These are phyloP conservation scores for Nasua narica DNA, from an alignment of 2,797 vertebrate genomes.

Conservation along the genomic window DNA sequence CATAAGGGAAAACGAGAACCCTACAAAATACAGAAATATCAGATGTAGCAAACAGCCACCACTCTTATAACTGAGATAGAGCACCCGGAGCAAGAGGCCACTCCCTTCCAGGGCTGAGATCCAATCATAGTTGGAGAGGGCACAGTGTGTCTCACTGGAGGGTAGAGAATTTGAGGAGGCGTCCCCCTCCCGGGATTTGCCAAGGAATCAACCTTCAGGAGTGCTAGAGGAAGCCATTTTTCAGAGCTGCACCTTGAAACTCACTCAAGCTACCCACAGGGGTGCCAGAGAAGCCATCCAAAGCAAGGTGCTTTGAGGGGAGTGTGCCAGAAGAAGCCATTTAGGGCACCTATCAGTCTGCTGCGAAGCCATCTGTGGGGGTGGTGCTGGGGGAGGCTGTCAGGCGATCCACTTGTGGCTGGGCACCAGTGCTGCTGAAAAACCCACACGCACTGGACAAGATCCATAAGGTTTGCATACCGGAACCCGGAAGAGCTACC, in stretches of 20 bases:
- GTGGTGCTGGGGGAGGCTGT: too few relatives aligned
- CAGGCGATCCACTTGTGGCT: not conserved
- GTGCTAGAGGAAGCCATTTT: not conserved
- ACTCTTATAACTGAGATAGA: not conserved
- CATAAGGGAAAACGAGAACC: not conserved
- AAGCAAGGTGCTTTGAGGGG: not conserved
- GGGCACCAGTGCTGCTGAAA: not conserved
- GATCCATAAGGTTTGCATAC: not conserved
- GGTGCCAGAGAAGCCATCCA: not conserved
- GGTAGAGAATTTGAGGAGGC: not conserved
- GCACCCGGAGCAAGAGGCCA: not conserved
- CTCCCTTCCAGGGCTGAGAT: not conserved
- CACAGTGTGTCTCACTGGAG: not conserved
- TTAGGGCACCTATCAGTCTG: not conserved
- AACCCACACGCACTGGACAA: not conserved
- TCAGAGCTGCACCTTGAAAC: not conserved
- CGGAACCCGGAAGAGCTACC: fast-evolving
- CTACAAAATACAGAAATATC: not conserved
- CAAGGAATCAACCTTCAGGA: not conserved
- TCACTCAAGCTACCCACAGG: not conserved
- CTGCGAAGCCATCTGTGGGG: not conserved
- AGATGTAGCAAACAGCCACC: not conserved
- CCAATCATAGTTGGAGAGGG: not conserved
- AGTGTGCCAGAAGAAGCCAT: not conserved
- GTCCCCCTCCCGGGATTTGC: not conserved